These are phyloP conservation scores for Pseudochirops cupreus DNA, from an alignment of 2,797 vertebrate genomes.

Conservation along the genomic window DNA sequence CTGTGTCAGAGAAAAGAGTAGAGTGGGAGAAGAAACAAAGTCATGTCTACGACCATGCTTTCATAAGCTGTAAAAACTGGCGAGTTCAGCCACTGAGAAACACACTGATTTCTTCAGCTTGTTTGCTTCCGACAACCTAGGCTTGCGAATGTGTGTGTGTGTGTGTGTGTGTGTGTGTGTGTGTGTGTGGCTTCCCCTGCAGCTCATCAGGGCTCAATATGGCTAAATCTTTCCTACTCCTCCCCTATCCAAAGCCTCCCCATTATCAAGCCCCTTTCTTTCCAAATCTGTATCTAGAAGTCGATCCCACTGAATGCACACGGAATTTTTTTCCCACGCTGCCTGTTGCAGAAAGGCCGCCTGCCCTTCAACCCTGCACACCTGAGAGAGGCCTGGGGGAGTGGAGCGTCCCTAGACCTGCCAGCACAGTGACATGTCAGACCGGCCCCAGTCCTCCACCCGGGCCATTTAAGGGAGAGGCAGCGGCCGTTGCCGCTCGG, in stretches of 20 bases:
- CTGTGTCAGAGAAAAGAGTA: background rate
- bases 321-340: background rate
- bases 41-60: background rate
- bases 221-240: background rate
- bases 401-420: background rate
- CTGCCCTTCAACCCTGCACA: background rate
- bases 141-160: background rate
- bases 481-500: background rate
- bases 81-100: background rate
- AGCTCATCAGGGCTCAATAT: background rate
- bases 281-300: background rate
- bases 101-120: background rate
- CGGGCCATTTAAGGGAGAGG: slow-evolving; percentile 3
- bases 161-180: too few relatives aligned
- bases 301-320: background rate
- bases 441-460: background rate
- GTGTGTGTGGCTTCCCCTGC: background rate
- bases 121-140: background rate
- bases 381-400: background rate
- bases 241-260: background rate
- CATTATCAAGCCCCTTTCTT: background rate
- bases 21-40: background rate
- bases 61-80: background rate
- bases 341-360: background rate
- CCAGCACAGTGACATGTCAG: background rate